Evolutionary conservation across 1,140 invertebrate species (phyloP).

Genomic region (Bombus polaris): DNA sequence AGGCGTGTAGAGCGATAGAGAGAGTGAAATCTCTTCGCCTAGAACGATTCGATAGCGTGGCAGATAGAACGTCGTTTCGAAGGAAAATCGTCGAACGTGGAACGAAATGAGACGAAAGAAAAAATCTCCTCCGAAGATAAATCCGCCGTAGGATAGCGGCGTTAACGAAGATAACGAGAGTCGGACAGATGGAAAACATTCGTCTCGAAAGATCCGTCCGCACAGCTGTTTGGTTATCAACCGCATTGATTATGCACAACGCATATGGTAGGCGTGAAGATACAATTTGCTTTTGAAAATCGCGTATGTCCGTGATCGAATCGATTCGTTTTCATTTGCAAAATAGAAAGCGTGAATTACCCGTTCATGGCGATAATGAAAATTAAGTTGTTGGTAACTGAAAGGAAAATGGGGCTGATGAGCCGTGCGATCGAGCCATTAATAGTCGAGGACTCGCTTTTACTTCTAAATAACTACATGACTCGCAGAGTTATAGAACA

Average conservation of each 20-base stretch:
- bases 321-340: no score
- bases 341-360: no score
- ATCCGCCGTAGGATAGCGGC: not conserved
- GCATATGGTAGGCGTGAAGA: no score
- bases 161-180: slow-evolving; percentile 19
- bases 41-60: not conserved
- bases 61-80: not conserved
- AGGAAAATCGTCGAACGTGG: not conserved
- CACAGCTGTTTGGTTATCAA: no score
- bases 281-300: no score
- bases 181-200: no score
- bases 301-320: no score
- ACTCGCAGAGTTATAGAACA: not conserved
- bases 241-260: no score
- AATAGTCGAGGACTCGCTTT: not conserved
- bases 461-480: not conserved
- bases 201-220: no score
- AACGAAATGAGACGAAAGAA: not conserved
- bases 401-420: not conserved
- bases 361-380: not conserved
- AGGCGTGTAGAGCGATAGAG: not conserved
- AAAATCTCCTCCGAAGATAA: not conserved
- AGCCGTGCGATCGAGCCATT: not conserved
- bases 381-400: not conserved
- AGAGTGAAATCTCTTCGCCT: not conserved